Conservation (phyloP, 1,140 invertebrate genomes). For the Ostrea edulis region DNA sequence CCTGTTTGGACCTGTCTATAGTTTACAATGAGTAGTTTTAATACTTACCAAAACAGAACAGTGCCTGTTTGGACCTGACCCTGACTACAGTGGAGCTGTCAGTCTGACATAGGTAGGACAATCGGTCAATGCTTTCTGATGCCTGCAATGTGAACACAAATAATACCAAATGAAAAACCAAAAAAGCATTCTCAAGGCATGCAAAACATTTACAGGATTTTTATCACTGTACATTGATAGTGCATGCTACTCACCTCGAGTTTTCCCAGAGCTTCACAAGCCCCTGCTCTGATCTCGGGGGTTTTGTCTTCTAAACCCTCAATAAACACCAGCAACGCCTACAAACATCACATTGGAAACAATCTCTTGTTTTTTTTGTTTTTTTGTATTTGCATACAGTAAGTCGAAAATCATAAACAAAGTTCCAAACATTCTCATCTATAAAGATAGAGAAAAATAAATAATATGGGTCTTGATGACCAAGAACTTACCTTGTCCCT, state of each 20-base stretch:
- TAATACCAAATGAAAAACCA: background rate
- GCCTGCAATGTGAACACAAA: conserved; percentile 66
- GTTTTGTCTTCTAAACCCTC: conserved; percentile 76
- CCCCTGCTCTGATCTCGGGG: conserved; percentile 71
- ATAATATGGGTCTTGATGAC: background rate
- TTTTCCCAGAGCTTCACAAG: conserved; percentile 72
- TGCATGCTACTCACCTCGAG: conserved; percentile 67
- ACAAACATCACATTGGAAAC: background rate
- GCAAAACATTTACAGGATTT: background rate
- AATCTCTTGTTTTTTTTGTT: background rate
- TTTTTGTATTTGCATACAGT: no score
- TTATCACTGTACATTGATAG: no score
- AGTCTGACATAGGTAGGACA: conserved; percentile 75
- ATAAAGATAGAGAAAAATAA: background rate
- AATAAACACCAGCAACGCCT: conserved; percentile 74
- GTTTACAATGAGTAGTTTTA: no score
- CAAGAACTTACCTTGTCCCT: conserved; percentile 65
- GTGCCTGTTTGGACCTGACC: conserved; percentile 73
- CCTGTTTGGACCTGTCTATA: conserved; percentile 74
- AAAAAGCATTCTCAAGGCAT: background rate
- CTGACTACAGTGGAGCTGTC: conserved; percentile 74
- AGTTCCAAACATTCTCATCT: background rate
- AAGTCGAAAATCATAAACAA: background rate
- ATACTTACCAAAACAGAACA: conserved; percentile 74
- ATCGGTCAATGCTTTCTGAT: conserved; percentile 72